These are phyloP conservation scores for Spodoptera picta DNA, from an alignment of 2,888 invertebrate species.

Conservation along the genomic window DNA sequence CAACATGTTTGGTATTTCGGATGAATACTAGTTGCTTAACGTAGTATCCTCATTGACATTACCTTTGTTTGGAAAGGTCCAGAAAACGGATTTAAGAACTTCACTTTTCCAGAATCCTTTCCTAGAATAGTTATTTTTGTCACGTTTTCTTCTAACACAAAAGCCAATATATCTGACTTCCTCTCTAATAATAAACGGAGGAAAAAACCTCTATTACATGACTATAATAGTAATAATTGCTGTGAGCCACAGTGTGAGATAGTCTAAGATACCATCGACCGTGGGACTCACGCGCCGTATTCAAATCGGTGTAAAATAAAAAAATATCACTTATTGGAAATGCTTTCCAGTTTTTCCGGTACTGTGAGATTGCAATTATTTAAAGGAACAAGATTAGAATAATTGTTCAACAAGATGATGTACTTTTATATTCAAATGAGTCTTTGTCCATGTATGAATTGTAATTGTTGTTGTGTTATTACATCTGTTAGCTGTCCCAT, in stretches of 20 bases:
- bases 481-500: constrained; percentile 49
- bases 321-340: constrained; percentile 75
- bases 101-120: neutral
- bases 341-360: constrained; percentile 87
- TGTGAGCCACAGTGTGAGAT: constrained; percentile 35
- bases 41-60: too few species aligned
- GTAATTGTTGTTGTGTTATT: constrained; percentile 60
- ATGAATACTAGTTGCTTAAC: too few species aligned
- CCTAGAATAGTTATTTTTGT: constrained; percentile 4
- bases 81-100: neutral
- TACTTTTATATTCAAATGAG: constrained; percentile 82
- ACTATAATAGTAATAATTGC: constrained; percentile 38
- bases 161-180: constrained; percentile 28
- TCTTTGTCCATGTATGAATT: constrained; percentile 73
- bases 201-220: constrained; percentile 30
- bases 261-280: constrained; percentile 57
- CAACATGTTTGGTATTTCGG: too few species aligned
- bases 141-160: constrained; percentile 21
- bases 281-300: constrained; percentile 73
- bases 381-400: constrained; percentile 78
- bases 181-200: constrained; percentile 28
- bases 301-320: constrained; percentile 54
- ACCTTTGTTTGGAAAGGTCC: too few species aligned
- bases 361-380: constrained; percentile 72
- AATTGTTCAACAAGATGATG: constrained; percentile 66